Percentiles rank a stretch among this genome's conserved stretches.
These are phyloP conservation scores for Druceiella hillmani DNA, from an alignment of 2,888 invertebrate genomes.

Conservation along the genomic window DNA sequence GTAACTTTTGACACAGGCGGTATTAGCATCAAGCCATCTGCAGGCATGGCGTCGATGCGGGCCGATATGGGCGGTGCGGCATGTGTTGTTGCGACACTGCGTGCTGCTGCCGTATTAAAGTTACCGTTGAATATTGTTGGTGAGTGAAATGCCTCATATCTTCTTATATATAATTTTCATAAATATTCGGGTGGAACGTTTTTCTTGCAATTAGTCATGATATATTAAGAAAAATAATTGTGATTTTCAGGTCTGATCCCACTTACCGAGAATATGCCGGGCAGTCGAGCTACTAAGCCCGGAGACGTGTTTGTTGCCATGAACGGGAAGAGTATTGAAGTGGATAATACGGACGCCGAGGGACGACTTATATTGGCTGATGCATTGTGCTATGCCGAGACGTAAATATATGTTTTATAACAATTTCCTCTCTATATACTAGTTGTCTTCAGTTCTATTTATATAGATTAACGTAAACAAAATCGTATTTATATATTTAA, in stretches of 20 bases:
- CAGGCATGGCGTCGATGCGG: constrained; percentile 56
- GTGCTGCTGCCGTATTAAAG: constrained; percentile 53
- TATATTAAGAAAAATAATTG: neutral
- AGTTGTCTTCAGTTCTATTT: neutral
- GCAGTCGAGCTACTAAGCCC: constrained; percentile 60
- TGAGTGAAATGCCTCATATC: too few relatives aligned
- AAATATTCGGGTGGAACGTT: neutral
- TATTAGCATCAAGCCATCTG: constrained; percentile 53
- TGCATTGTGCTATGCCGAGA: constrained; percentile 62
- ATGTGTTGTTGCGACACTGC: constrained; percentile 55
- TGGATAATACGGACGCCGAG: constrained; percentile 64
- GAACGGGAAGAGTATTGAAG: constrained; percentile 64
- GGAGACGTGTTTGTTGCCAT: constrained; percentile 64
- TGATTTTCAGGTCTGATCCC: constrained; percentile 52
- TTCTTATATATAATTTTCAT: constrained; percentile 1
- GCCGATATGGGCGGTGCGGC: constrained; percentile 73
- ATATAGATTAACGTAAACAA: neutral
- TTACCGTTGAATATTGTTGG: constrained; percentile 54
- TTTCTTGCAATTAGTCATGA: neutral
- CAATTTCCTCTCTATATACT: too few relatives aligned
- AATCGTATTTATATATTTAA: neutral
- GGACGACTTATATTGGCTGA: constrained; percentile 65
- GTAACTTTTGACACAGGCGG: constrained; percentile 57
- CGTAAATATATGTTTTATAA: constrained; percentile 56
- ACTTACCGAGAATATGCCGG: constrained; percentile 64